Evolutionary conservation across 2,113 vertebrate genomes (phyloP).

Genomic region (Vidua macroura): DNA sequence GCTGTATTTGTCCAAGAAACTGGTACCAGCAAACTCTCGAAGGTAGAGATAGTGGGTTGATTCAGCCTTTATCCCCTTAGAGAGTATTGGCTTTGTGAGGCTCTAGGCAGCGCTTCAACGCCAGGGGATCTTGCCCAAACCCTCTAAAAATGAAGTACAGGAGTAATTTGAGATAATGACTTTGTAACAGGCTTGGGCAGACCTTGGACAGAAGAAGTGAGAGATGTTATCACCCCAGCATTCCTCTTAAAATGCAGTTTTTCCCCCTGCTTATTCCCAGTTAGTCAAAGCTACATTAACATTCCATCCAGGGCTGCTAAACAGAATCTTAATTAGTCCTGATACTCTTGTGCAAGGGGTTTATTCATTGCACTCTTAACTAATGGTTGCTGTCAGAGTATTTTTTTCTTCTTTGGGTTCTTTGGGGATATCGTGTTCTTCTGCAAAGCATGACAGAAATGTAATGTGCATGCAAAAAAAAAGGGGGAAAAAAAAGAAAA

Average conservation of each 20-base stretch:
- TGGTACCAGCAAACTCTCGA: conserved; percentile 72
- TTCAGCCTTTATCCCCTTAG: conserved; percentile 76
- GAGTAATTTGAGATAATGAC: conserved; percentile 84
- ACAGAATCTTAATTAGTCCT: conserved; percentile 84
- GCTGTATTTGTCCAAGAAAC: conserved; percentile 71
- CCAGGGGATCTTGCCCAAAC: conserved; percentile 70
- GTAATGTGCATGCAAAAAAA: conserved; percentile 54
- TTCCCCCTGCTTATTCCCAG: conserved; percentile 63
- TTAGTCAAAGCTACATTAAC: conserved; percentile 79
- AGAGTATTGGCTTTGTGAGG: conserved; percentile 80
- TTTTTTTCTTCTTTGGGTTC: conserved; percentile 68
- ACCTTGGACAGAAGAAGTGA: conserved; percentile 77
- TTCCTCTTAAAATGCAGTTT: conserved; percentile 77
- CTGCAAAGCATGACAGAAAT: conserved; percentile 74
- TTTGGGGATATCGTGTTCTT: conserved; percentile 73
- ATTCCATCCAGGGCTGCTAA: conserved; percentile 79
- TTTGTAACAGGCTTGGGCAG: conserved; percentile 78
- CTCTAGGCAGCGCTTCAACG: conserved; percentile 70
- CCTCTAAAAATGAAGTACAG: conserved; percentile 72
- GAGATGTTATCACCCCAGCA: conserved; percentile 81
- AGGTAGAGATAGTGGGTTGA: conserved; percentile 74
- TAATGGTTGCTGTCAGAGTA: conserved; percentile 74
- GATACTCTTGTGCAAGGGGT: conserved; percentile 78
- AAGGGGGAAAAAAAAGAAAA: background rate
- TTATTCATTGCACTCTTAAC: conserved; percentile 73